phyloP scores from a whole-genome alignment of 2,888 invertebrate species.

The Tuberolachnus salignus region DNA sequence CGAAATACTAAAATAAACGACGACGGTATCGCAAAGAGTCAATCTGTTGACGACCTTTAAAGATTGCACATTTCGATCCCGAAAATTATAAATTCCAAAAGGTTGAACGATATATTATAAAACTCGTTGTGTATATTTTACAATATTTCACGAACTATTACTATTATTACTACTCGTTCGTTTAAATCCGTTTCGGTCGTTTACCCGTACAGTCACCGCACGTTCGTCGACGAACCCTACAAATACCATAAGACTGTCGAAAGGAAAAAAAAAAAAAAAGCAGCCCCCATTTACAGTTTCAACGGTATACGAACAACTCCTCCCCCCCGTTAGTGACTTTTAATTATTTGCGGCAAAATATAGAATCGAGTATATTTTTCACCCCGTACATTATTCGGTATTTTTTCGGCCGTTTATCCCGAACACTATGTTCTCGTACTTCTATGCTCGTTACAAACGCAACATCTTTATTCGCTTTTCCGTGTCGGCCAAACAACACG shows the following conservation, averaged over 20 bases:
- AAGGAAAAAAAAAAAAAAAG: background rate
- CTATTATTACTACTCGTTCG: no score
- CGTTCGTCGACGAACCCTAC: background rate
- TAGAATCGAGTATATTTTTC: background rate
- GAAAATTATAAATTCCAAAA: no score
- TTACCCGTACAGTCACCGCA: background rate
- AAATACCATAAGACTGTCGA: slow-evolving; percentile 12
- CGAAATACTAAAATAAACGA: no score
- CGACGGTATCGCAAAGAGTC: no score
- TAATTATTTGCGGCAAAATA: background rate
- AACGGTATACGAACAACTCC: background rate
- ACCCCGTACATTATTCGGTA: background rate
- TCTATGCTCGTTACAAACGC: no score
- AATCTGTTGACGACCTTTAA: no score
- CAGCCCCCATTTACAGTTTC: background rate
- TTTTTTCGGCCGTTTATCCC: no score
- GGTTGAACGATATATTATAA: no score
- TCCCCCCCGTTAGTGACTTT: background rate
- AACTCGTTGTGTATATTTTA: no score
- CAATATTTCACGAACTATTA: no score
- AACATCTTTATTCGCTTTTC: slow-evolving; percentile 44
- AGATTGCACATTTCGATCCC: no score
- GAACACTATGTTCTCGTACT: no score
- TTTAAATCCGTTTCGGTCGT: slow-evolving; percentile 4
- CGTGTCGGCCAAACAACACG: slow-evolving; percentile 27